Percentiles rank a stretch among this genome's conserved stretches.
phyloP scores from a whole-genome alignment of 1,140 invertebrate genomes.

The Druon quercuslanigerum region DNA sequence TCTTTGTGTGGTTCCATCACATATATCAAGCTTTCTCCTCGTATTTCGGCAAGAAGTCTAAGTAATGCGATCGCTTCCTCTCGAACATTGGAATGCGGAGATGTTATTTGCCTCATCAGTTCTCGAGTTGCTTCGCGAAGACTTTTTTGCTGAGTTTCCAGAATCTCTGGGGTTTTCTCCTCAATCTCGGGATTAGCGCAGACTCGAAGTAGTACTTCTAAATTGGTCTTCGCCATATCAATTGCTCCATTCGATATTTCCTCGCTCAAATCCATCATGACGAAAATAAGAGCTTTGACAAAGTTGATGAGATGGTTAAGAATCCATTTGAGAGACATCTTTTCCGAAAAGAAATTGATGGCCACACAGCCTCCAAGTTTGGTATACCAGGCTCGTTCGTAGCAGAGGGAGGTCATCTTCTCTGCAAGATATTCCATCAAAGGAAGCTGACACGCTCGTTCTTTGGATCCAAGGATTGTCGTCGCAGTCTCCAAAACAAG shows the following conservation, averaged over 20 bases:
- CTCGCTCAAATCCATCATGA: constrained; percentile 97
- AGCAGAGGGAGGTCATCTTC: constrained; percentile 95
- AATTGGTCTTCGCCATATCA: constrained; percentile 94
- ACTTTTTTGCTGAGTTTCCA: constrained; percentile 87
- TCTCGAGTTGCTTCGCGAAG: constrained; percentile 94
- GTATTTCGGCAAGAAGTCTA: constrained; percentile 88
- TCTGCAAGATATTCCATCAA: constrained; percentile 98
- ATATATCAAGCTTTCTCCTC: constrained; percentile 89
- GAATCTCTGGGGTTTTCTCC: constrained; percentile 80
- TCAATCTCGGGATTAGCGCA: constrained; percentile 80
- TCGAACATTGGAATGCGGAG: constrained; percentile 92
- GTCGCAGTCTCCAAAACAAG: constrained; percentile 93
- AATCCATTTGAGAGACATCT: constrained; percentile 94
- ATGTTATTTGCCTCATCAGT: constrained; percentile 94
- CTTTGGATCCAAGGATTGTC: constrained; percentile 90
- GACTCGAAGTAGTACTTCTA: constrained; percentile 90
- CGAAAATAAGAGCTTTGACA: constrained; percentile 95
- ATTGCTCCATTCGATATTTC: constrained; percentile 97
- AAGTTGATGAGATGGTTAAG: constrained; percentile 94
- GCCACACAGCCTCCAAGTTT: constrained; percentile 97
- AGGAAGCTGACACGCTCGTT: constrained; percentile 92
- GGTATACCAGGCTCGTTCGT: constrained; percentile 98
- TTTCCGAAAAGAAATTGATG: constrained; percentile 94
- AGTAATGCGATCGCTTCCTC: constrained; percentile 95
- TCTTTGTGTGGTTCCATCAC: constrained; percentile 97